Evolutionary conservation across 2,888 invertebrate species (phyloP).

Genomic region (Brachypalpus laphriformis): DNA sequence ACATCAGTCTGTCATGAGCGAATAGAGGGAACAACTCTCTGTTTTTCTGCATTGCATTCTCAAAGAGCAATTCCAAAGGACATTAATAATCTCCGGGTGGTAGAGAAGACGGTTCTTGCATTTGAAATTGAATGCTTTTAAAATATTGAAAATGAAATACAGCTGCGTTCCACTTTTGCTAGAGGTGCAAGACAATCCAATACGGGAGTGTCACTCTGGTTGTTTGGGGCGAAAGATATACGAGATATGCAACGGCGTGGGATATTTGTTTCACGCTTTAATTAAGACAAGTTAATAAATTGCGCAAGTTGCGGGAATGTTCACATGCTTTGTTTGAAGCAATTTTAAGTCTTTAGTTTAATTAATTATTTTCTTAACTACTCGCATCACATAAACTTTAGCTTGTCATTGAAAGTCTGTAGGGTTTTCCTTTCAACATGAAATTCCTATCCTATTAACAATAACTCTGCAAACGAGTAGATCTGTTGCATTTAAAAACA

Average conservation of each 20-base stretch:
- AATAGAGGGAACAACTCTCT: not conserved
- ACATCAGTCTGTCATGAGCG: constrained; percentile 42
- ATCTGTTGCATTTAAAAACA: too few relatives aligned
- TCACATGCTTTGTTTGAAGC: not conserved
- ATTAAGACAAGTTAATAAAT: constrained; percentile 21
- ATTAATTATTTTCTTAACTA: too few relatives aligned
- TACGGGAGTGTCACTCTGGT: not conserved
- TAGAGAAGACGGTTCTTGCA: constrained; percentile 56
- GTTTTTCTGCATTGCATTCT: not conserved
- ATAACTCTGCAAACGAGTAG: too few relatives aligned
- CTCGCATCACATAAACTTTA: too few relatives aligned
- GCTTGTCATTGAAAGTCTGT: too few relatives aligned
- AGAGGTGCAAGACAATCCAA: not conserved
- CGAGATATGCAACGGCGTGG: not conserved
- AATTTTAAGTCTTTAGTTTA: too few relatives aligned
- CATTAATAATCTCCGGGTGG: constrained; percentile 61
- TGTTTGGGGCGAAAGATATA: too few relatives aligned
- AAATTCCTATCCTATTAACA: too few relatives aligned
- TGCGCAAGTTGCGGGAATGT: not conserved
- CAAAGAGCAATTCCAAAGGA: constrained; percentile 52
- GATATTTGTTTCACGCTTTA: not conserved
- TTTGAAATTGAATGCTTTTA: constrained; percentile 67
- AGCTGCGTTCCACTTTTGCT: constrained; percentile 35
- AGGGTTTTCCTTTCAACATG: too few relatives aligned
- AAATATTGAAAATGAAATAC: constrained; percentile 64